Evolutionary conservation across 2,888 invertebrate species (phyloP).

Genomic region (Limnephilus auricula): DNA sequence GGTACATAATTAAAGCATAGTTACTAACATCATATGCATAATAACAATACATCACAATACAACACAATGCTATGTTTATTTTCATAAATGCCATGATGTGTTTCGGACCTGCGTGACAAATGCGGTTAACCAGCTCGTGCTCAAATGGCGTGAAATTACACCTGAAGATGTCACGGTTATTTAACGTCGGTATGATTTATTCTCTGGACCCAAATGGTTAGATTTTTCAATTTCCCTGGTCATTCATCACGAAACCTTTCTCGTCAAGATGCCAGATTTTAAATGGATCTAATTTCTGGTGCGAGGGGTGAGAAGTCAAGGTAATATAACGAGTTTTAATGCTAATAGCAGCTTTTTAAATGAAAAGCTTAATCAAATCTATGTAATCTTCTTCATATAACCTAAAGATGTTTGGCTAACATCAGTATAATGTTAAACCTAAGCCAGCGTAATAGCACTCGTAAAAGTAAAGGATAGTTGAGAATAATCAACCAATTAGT

Average conservation of each 20-base stretch:
- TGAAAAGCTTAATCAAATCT: no score
- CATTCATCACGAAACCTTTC: slow-evolving; percentile 2
- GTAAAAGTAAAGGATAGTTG: no score
- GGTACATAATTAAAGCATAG: no score
- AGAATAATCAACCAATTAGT: no score
- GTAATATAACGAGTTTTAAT: background rate
- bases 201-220: slow-evolving; percentile 1
- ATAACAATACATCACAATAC: background rate
- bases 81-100: background rate
- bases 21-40: background rate
- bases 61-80: background rate
- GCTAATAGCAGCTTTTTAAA: no score
- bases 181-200: slow-evolving; percentile 3
- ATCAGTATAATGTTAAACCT: no score
- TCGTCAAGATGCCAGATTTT: slow-evolving; percentile 10
- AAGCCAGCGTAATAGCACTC: no score
- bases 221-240: slow-evolving; percentile 34
- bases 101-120: slow-evolving; percentile 20
- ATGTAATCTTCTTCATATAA: no score
- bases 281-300: background rate
- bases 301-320: background rate
- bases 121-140: background rate
- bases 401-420: no score
- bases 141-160: slow-evolving; percentile 35
- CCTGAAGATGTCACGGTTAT: slow-evolving; percentile 37